phyloP scores from a whole-genome alignment of 2,888 invertebrate genomes.

The Melieria picta region DNA sequence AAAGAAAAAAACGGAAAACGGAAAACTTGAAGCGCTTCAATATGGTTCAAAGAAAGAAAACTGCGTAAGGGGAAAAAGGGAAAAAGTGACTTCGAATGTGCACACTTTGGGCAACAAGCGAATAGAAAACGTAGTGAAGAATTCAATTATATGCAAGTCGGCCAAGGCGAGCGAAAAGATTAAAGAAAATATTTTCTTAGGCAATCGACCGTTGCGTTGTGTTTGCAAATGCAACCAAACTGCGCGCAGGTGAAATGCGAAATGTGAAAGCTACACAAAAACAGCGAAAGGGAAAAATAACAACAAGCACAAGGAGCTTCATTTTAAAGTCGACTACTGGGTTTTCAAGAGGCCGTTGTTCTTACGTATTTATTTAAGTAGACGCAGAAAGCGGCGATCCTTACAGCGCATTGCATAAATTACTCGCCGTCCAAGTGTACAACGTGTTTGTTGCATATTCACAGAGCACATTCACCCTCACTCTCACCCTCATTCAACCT shows the following conservation, averaged over 20 bases:
- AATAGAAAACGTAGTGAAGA: not conserved
- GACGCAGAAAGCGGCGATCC: too few species aligned
- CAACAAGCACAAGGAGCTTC: not conserved
- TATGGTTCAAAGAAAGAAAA: not conserved
- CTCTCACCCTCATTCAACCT: too few species aligned
- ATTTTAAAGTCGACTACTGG: not conserved
- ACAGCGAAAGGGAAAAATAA: not conserved
- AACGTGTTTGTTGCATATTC: too few species aligned
- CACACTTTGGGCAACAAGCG: not conserved
- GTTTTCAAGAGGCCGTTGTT: too few species aligned
- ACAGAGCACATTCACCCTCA: too few species aligned
- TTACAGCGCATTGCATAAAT: too few species aligned
- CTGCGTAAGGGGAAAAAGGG: not conserved
- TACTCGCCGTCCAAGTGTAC: too few species aligned
- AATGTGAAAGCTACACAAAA: not conserved
- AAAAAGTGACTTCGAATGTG: not conserved
- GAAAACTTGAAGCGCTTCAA: conserved; percentile 18
- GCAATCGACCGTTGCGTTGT: not conserved
- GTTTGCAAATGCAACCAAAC: not conserved
- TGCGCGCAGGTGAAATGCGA: not conserved
- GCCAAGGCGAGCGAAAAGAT: not conserved
- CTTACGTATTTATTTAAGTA: too few species aligned
- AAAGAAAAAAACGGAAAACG: not conserved
- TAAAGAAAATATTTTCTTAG: conserved; percentile 28
- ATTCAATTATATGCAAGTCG: conserved; percentile 11